Evolutionary conservation across 53 echinoderm and acorn worm genomes (phyloP), one percentile per base, ranked within the genome.

Genomic region (Zoroaster sp.): DNA sequence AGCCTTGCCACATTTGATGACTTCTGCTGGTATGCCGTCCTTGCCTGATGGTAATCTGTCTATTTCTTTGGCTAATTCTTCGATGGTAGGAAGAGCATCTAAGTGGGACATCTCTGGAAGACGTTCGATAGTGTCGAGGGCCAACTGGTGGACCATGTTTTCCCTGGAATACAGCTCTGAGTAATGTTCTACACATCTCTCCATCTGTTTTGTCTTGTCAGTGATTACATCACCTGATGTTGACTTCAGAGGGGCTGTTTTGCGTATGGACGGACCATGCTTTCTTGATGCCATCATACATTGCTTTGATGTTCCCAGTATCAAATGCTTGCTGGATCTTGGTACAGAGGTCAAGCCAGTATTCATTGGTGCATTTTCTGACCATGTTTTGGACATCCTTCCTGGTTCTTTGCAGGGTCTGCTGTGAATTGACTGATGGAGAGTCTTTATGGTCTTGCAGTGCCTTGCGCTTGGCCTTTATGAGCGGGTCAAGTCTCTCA

Each of bases 151-250:
- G 5, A 89, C 47, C 2, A 0, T 46, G 52, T 20, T 51, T 46
- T 49, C 37, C 49, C 69, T 78, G 36, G 70, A 47, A 30, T 89
- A 89, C 4, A 89, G 78, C 14, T 78, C 36, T 2, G 69, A 65
- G 85, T 74, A 85, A 37, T 90, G 83, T 34, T 90, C 85, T 0
- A 59, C 90, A 75, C 90, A 90, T 75, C 83, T 75, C 65, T n/a
- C 81, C 83, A 92, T 80, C 69, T 92, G 88, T 35, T 74, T 4
- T 0, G 23, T 32, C 10, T 35, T 35, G 69, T 88, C 80, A 1
- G 33, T 38, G 51, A 92, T 88, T 37, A 77, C 14, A 36, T 91
- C 70, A 5, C 77, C 91, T 32, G 68, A 44, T 1, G 40, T 33
- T 1, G 86, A 86, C 45, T 77, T 91, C 2, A 86, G 41, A 5